Conservation (phyloP, 2,797 vertebrate species). For the Hydrophis major region DNA sequence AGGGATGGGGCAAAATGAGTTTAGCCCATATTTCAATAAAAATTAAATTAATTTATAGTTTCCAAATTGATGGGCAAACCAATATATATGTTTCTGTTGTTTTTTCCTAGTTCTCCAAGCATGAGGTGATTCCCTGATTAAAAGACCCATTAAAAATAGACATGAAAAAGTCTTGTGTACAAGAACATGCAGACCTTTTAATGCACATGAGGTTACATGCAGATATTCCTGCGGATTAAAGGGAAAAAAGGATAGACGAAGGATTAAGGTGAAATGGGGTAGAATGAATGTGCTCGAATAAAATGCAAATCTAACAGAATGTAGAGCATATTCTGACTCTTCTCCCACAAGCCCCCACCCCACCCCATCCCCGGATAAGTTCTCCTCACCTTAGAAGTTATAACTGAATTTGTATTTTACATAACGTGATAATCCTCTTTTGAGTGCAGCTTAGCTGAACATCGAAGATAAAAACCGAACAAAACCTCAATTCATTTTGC, state of each 20-base stretch:
- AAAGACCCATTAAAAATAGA: not conserved
- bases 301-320: not conserved
- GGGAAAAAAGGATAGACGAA: not conserved
- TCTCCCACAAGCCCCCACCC: not conserved
- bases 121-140: not conserved
- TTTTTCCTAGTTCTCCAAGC: not conserved
- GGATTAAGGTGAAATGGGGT: not conserved
- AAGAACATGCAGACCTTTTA: not conserved
- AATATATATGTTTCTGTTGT: not conserved
- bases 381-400: not conserved
- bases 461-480: not conserved
- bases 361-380: not conserved
- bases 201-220: not conserved
- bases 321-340: not conserved
- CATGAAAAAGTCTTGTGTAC: not conserved
- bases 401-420: not conserved
- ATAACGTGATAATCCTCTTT: not conserved
- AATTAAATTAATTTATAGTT: not conserved
- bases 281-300: not conserved
- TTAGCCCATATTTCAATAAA: not conserved
- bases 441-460: not conserved
- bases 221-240: not conserved
- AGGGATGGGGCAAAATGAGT: not conserved
- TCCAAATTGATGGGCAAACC: not conserved
- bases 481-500: not conserved